Conservation (phyloP, 2,113 vertebrate species). For the Uria lomvia region DNA sequence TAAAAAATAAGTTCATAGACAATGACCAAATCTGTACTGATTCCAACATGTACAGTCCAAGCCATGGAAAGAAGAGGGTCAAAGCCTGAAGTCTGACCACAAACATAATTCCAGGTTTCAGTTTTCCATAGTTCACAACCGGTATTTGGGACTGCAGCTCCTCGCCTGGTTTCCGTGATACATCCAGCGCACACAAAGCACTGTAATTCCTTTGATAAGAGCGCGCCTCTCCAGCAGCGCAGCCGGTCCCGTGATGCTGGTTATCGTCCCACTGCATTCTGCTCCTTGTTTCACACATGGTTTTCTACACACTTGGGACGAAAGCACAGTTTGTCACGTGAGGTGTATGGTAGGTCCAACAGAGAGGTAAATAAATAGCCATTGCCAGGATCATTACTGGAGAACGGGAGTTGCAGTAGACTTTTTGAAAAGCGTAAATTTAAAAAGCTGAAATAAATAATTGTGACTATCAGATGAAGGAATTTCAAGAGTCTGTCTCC, state of each 20-base stretch:
- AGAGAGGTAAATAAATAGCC: not conserved
- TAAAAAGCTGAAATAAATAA: not conserved
- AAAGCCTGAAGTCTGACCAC: not conserved
- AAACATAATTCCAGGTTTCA: not conserved
- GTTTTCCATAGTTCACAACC: not conserved
- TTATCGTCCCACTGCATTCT: not conserved
- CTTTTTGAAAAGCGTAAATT: not conserved
- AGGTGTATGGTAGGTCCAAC: not conserved
- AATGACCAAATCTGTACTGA: not conserved
- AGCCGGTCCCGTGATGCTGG: not conserved
- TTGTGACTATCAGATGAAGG: not conserved
- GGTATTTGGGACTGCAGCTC: not conserved
- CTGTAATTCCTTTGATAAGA: not conserved
- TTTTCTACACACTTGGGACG: not conserved
- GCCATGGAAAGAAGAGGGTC: not conserved
- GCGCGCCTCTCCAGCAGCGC: not conserved
- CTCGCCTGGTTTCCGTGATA: not conserved
- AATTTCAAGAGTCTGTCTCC: not conserved
- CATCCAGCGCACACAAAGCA: not conserved
- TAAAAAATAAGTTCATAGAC: not conserved
- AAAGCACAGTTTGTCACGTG: not conserved
- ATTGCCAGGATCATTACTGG: not conserved
- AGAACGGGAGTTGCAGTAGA: not conserved
- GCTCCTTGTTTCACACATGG: not conserved
- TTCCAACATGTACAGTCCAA: not conserved